Evolutionary conservation across 1,140 invertebrate species (phyloP), one percentile per base, ranked within the genome.

Genomic region (Drosophila mojavensis): DNA sequence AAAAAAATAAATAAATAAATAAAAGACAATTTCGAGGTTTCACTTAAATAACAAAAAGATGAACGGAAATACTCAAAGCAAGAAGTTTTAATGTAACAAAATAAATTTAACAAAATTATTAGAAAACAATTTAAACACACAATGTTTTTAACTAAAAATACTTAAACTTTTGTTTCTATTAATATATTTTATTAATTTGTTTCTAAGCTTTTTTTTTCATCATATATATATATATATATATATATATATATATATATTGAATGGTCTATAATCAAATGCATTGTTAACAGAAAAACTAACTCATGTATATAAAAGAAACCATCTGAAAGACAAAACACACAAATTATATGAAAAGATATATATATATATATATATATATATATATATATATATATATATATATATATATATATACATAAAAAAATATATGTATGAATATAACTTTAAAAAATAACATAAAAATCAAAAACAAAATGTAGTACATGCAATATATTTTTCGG

Each of bases 401-500:
- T 20, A 48, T 20, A 20, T 48, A 24, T 10, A 48, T 20, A 48
- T 10, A 48, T 20, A 20, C 20, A 20, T 20, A 20, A 20, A 20
- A 1, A 20, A 20, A 17, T 10, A 48, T 20, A 17, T 20, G 17
- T 20, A 48, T 20, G 53, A 64, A 17, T 30, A 54, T 9, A 33
- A 43, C 17, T 17, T 15, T 3, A 50, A 20, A 54, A 41, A 60
- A 24, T 61, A 60, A 61, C 85, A 73, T 3, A 50, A 20, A 54
- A 41, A 60, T 17, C 62, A 60, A 61, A 85, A 73, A 68, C 71
- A 76, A 74, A 76, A 79, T 82, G 82, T 86, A 86, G 83, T 82
- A 86, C 79, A 86, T 86, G 84, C 83, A 86, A 88, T 88, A 89
- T 92, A 92, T 92, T 91, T 91, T 91, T 92, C 88, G 91, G 91